Conservation (phyloP, 92 coral and sea anemone genomes). For the Parazoanthus swiftii region DNA sequence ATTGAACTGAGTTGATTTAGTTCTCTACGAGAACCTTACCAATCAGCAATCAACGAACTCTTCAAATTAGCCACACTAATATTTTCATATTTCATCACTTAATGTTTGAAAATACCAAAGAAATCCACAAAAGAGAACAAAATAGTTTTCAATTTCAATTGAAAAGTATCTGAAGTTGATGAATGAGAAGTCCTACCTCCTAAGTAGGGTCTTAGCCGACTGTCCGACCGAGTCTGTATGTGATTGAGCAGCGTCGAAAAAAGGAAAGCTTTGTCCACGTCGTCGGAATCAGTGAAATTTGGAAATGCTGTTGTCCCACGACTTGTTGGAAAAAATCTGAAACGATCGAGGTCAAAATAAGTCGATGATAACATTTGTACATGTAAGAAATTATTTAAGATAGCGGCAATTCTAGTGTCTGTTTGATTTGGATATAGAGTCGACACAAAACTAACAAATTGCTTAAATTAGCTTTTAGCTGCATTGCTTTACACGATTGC, state of each 20-base stretch:
- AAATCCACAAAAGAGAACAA: too few species aligned
- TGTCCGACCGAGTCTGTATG: slow-evolving; percentile 76
- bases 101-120: too few species aligned
- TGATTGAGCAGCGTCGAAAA: slow-evolving; percentile 63
- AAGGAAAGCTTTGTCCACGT: slow-evolving; percentile 54
- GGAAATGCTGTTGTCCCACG: slow-evolving; percentile 40
- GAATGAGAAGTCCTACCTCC: slow-evolving; percentile 58
- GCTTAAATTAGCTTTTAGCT: too few species aligned
- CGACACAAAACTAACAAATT: too few species aligned
- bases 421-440: too few species aligned
- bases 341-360: not conserved
- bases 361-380: not conserved
- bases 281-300: slow-evolving; percentile 27
- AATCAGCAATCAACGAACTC: too few species aligned
- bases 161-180: not conserved
- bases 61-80: too few species aligned
- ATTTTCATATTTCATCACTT: too few species aligned
- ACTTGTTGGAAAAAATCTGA: slow-evolving; percentile 24
- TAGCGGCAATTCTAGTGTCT: too few species aligned
- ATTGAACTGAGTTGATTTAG: not conserved
- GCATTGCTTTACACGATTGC: too few species aligned
- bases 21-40: not conserved
- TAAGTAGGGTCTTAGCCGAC: slow-evolving; percentile 69
- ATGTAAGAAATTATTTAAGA: not conserved
- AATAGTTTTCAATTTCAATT: too few species aligned